Conservation (phyloP, 2,888 invertebrate species). For the Harpalus rufipes region DNA sequence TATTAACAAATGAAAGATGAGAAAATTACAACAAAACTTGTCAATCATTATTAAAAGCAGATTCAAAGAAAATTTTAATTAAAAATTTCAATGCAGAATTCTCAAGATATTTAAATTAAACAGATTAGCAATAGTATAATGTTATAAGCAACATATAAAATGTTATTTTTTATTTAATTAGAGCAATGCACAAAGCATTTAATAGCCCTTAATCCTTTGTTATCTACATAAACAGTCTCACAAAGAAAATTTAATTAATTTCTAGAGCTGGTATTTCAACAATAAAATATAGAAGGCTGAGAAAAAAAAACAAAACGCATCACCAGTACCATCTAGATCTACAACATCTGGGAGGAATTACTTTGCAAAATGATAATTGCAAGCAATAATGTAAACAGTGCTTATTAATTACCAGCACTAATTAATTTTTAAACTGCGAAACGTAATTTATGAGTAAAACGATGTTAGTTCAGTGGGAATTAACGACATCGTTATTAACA, state of each 20-base stretch:
- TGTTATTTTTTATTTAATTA: slow-evolving; percentile 38
- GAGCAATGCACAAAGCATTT: slow-evolving; percentile 19
- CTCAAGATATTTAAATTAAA: background rate
- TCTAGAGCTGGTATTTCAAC: slow-evolving; percentile 16
- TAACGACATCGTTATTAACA: slow-evolving; percentile 66
- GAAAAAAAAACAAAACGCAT: slow-evolving; percentile 35
- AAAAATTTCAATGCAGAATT: background rate
- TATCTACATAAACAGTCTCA: slow-evolving; percentile 31
- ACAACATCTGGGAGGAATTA: slow-evolving; percentile 32
- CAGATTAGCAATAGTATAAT: background rate
- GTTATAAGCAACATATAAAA: slow-evolving; percentile 1
- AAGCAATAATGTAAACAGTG: slow-evolving; percentile 66
- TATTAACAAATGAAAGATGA: background rate
- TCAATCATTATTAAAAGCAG: background rate
- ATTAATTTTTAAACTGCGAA: slow-evolving; percentile 66
- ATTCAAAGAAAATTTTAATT: slow-evolving; percentile 16
- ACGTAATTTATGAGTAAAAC: slow-evolving; percentile 63
- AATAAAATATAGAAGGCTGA: slow-evolving; percentile 1
- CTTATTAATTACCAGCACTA: slow-evolving; percentile 61
- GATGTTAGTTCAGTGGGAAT: slow-evolving; percentile 65
- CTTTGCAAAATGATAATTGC: slow-evolving; percentile 63
- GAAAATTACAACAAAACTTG: slow-evolving; percentile 7
- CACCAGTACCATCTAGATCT: background rate
- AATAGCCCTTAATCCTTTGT: slow-evolving; percentile 35
- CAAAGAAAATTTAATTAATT: slow-evolving; percentile 45